Base-by-base conservation (phyloP, 2,888 invertebrate genomes). In the Eumacrocentrus americanus region DNA sequence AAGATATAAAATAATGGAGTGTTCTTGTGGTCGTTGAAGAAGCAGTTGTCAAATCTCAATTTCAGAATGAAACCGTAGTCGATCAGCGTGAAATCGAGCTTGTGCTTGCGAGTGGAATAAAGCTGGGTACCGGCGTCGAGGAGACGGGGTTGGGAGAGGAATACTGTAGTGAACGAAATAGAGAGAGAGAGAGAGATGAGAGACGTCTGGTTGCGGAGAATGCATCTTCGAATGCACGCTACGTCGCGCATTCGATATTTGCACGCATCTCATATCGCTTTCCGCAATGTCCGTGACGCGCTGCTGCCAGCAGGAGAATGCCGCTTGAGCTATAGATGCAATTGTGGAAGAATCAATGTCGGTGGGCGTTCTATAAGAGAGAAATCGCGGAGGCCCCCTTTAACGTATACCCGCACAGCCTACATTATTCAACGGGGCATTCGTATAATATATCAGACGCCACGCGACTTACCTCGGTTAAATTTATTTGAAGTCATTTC, bases 271-370 rank as follows among this genome's bases (percentile, higher is more conserved):
- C 47, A 56, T 58, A 64, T 56, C 35, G 50, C 59, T 50, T 20
- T 50, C 52, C 25, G 25, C 11, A 20, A 37, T 54, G 38, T 54
- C 50, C 50, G 54, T 53, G 44, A 47, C 29, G 37, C 7, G 23
- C 12, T 3, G 16, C 16, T 34, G 1, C 6, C 16, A 23, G n/a
- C 3, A 20, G 12, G 7, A 12, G 34, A 18, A 35, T 48, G 25
- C 18, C 29, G 48, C 38, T 38, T 16, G 48, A 56, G 48, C 6
- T n/a, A 20, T n/a, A n/a, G 40, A 51, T 58, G 58, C 58, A 51
- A 58, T 58, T 58, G 58, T 58, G 35, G 46, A 22, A 38, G 58
- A 58, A 52, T 58, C 58, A 58, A 58, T 58, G 58, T 58, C 58
- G 44, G 34, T 11, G 7, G 22, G 37, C 12, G 14, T 34, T 18